Conservation (phyloP, 2,797 vertebrate species). For the Oreochromis mossambicus region DNA sequence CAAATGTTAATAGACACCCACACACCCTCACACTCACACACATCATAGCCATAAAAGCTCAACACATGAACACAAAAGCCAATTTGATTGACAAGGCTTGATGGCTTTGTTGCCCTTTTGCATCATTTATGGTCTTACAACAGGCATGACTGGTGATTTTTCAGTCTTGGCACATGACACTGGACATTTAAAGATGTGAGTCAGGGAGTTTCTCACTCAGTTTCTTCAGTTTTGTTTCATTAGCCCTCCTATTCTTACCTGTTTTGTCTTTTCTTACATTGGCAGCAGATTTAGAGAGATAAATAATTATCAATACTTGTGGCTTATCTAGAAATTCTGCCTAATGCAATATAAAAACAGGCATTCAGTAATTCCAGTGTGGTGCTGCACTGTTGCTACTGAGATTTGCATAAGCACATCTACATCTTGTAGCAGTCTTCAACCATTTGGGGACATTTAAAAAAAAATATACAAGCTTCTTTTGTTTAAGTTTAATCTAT, state of each 20-base stretch:
- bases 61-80: neutral
- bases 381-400: neutral
- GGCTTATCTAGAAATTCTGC: constrained; percentile 10
- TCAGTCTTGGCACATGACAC: constrained; percentile 6
- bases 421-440: neutral
- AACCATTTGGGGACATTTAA: neutral
- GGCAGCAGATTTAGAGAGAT: constrained; percentile 29
- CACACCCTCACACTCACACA: constrained; percentile 6
- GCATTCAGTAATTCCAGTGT: neutral
- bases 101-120: constrained; percentile 40
- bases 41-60: constrained; percentile 1
- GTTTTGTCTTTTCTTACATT: neutral
- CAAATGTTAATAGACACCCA: constrained; percentile 60
- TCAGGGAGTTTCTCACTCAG: constrained; percentile 28
- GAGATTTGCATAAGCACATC: neutral
- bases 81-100: constrained; percentile 42
- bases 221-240: constrained; percentile 30
- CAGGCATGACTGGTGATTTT: constrained; percentile 28
- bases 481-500: neutral
- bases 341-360: neutral
- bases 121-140: constrained; percentile 46
- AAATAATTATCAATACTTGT: neutral
- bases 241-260: constrained; percentile 1
- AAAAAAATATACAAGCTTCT: neutral
- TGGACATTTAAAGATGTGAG: constrained; percentile 21